Evolutionary conservation across 2,797 vertebrate species (phyloP).

Genomic region (Chiroxiphia lanceolata): DNA sequence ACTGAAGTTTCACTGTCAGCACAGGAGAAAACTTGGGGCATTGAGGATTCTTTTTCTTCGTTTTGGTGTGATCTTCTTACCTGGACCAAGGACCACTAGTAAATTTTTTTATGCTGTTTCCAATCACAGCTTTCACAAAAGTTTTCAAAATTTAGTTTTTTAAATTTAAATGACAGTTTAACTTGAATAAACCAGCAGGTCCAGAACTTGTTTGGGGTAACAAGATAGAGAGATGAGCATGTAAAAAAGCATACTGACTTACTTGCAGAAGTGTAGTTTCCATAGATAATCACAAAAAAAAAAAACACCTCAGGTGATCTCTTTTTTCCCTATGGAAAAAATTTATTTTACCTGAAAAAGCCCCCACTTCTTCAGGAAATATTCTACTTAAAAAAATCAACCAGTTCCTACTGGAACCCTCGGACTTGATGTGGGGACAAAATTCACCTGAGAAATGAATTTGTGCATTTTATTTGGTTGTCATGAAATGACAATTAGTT

Average conservation of each 20-base stretch:
- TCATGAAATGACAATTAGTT: neutral
- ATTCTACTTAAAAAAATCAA: neutral
- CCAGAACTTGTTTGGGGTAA: neutral
- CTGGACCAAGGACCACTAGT: neutral
- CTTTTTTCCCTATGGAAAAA: neutral
- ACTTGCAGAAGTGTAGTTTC: neutral
- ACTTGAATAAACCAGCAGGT: neutral
- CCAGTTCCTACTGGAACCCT: neutral
- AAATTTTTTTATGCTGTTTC: neutral
- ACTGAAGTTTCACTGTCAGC: neutral
- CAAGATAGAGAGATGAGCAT: neutral
- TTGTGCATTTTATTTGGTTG: neutral
- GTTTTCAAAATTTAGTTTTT: neutral
- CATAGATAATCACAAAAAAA: accelerated
- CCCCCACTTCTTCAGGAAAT: accelerated
- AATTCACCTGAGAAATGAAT: neutral
- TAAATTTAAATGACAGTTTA: neutral
- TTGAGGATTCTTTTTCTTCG: neutral
- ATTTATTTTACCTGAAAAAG: neutral
- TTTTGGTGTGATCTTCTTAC: neutral
- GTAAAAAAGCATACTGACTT: neutral
- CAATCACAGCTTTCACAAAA: neutral
- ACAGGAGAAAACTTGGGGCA: neutral
- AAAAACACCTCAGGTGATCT: neutral
- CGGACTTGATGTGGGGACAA: neutral